Evolutionary conservation across 2,888 invertebrate species (phyloP).

Genomic region (Anorthoa munda): DNA sequence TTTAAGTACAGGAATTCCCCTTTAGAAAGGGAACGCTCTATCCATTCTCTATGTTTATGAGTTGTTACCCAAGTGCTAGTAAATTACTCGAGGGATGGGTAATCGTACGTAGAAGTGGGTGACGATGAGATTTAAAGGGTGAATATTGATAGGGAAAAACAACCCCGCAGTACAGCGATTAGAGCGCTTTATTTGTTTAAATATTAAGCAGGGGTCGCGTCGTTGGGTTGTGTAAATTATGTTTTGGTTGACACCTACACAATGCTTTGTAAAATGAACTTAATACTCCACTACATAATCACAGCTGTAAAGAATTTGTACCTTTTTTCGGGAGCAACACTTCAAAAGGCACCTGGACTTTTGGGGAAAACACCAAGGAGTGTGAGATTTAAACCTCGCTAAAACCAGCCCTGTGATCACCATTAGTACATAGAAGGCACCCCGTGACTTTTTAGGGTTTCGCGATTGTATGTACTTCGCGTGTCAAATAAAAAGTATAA

Average conservation of each 20-base stretch:
- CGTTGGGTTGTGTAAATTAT: neutral
- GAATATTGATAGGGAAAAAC: constrained; percentile 55
- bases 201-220: constrained; percentile 33
- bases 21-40: neutral
- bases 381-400: too few relatives aligned
- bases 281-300: too few relatives aligned
- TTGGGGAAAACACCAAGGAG: too few relatives aligned
- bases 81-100: constrained; percentile 61
- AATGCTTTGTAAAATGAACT: neutral
- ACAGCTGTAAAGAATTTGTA: too few relatives aligned
- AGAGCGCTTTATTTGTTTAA: constrained; percentile 50
- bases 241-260: neutral
- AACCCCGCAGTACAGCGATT: constrained; percentile 39
- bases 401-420: too few relatives aligned
- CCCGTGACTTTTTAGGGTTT: too few relatives aligned
- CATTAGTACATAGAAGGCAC: too few relatives aligned
- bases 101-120: constrained; percentile 63
- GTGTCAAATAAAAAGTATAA: too few relatives aligned
- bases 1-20: too few relatives aligned
- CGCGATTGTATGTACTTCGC: too few relatives aligned
- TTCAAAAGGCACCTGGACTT: too few relatives aligned
- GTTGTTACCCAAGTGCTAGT: constrained; percentile 60
- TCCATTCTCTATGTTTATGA: neutral
- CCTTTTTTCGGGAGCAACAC: too few relatives aligned
- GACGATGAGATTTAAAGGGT: constrained; percentile 57